Evolutionary conservation across 1,140 invertebrate genomes (phyloP).

Genomic region (Pissodes strobi): DNA sequence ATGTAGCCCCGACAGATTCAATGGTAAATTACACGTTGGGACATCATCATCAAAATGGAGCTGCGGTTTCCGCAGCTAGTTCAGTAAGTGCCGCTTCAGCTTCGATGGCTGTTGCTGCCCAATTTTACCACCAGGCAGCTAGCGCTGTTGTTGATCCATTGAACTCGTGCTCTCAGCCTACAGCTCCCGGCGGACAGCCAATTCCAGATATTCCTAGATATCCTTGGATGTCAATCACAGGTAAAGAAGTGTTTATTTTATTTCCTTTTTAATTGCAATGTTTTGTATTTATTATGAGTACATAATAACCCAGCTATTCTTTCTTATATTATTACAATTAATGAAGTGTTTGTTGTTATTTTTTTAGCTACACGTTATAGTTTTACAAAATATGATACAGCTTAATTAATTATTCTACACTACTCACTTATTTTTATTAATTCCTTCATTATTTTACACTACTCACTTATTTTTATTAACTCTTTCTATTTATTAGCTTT

Average conservation of each 20-base stretch:
- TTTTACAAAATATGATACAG: no score
- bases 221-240: conserved; percentile 97
- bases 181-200: conserved; percentile 69
- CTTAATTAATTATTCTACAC: no score
- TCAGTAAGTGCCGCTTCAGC: conserved; percentile 70
- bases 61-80: conserved; percentile 64
- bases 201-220: conserved; percentile 88
- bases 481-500: no score
- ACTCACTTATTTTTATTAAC: no score
- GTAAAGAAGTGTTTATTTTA: no score
- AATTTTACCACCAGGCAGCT: conserved; percentile 86
- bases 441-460: no score
- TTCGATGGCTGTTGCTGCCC: conserved; percentile 78
- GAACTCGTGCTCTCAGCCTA: conserved; percentile 67
- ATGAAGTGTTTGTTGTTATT: no score
- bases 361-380: no score
- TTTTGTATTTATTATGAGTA: no score
- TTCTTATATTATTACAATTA: no score
- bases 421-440: no score
- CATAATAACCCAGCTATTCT: not conserved
- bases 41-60: conserved; percentile 76
- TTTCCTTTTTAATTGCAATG: no score
- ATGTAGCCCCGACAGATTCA: conserved; percentile 69
- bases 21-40: conserved; percentile 81
- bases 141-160: conserved; percentile 68